Conservation (phyloP, 2,113 vertebrate genomes). For the Pomatostomus ruficeps region DNA sequence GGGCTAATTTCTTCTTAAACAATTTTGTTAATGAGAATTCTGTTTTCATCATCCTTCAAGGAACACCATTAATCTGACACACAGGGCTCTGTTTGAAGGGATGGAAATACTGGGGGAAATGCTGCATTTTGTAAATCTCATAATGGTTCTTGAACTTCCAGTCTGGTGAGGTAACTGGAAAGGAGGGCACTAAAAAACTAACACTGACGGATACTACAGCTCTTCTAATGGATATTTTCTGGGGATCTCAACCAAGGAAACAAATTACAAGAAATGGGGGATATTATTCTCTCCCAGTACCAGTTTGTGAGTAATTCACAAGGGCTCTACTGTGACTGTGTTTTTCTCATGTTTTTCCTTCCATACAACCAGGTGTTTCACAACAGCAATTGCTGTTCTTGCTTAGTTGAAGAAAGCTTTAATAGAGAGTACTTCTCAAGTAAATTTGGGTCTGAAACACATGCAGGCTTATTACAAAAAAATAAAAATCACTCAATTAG, state of each 20-base stretch:
- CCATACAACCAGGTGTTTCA: accelerated
- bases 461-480: not conserved
- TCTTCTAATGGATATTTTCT: not conserved
- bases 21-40: not conserved
- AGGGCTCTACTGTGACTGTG: not conserved
- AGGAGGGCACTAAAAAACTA: not conserved
- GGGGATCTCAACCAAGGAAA: not conserved
- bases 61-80: not conserved
- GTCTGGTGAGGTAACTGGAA: not conserved
- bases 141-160: not conserved
- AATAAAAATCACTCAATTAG: not conserved
- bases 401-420: not conserved
- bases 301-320: not conserved
- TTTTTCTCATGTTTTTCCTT: not conserved
- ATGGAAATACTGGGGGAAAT: not conserved
- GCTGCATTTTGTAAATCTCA: not conserved
- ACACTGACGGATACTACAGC: not conserved
- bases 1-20: not conserved
- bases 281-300: not conserved
- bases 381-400: not conserved
- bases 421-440: not conserved
- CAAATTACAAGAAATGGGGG: not conserved
- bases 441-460: not conserved
- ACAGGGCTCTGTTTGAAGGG: not conserved
- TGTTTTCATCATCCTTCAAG: not conserved